A percentile compares a stretch with the other conserved stretches of the same genome.
These are phyloP conservation scores for Drosophila pallidifrons DNA, from an alignment of 1,140 invertebrate genomes.

Conservation along the genomic window DNA sequence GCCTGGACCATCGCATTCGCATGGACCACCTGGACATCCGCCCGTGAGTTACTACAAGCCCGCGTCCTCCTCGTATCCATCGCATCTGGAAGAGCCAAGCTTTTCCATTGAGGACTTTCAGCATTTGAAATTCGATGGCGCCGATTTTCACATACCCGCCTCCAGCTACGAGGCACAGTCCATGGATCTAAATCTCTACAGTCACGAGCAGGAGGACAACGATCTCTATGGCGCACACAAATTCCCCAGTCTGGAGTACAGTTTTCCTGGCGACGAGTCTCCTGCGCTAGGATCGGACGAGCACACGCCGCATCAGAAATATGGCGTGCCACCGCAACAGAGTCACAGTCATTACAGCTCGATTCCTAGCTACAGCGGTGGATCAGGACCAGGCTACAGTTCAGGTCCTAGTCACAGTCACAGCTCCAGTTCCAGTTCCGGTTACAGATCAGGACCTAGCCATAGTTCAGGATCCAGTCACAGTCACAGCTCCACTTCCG, in stretches of 20 bases:
- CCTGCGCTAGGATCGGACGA: slow-evolving; percentile 17
- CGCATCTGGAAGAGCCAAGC: slow-evolving; percentile 58
- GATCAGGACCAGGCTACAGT: neutral
- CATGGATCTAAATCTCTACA: slow-evolving; percentile 79
- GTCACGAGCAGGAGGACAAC: slow-evolving; percentile 47
- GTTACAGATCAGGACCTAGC: too few species aligned
- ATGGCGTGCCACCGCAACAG: slow-evolving; percentile 61
- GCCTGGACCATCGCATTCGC: neutral
- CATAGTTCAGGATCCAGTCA: too few species aligned
- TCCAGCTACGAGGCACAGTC: slow-evolving; percentile 75
- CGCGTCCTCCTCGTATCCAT: slow-evolving; percentile 13
- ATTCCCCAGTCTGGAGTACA: slow-evolving; percentile 62
- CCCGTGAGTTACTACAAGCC: slow-evolving; percentile 56
- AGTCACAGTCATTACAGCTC: slow-evolving; percentile 1
- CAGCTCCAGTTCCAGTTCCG: neutral
- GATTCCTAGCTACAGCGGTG: neutral
- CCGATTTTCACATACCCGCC: slow-evolving; percentile 68
- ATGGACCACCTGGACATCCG: slow-evolving; percentile 11
- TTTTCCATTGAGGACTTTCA: slow-evolving; percentile 70
- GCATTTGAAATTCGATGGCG: slow-evolving; percentile 70
- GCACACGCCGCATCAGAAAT: slow-evolving; percentile 66
- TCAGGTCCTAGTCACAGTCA: neutral
- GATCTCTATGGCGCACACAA: slow-evolving; percentile 67
- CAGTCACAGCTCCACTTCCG: too few species aligned
- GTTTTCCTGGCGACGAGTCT: slow-evolving; percentile 23